Conservation (phyloP, 92 coral and sea anemone species). For the Chrysogorgia sp. region DNA sequence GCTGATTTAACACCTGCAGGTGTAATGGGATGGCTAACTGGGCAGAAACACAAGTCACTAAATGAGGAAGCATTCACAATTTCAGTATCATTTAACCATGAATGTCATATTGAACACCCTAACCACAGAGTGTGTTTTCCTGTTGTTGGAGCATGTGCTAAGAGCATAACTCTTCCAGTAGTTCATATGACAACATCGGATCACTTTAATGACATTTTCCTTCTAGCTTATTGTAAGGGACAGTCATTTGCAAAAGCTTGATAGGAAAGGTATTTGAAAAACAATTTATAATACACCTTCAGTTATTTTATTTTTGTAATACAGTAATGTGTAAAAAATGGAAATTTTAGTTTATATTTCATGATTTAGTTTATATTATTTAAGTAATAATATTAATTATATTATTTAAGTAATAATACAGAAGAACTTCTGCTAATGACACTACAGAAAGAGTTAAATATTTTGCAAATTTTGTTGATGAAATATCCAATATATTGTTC, state of each 20-base stretch:
- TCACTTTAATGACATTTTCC: conserved; percentile 31
- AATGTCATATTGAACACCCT: conserved; percentile 30
- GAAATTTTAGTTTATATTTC: too few relatives aligned
- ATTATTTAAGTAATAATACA: too few relatives aligned
- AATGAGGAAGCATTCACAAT: conserved; percentile 8
- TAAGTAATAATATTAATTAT: too few relatives aligned
- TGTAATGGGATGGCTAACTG: conserved; percentile 39
- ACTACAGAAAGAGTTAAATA: too few relatives aligned
- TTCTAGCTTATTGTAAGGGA: conserved; percentile 48
- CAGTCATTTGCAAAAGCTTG: conserved; percentile 50
- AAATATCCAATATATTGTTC: too few relatives aligned
- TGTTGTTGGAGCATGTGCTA: conserved; percentile 46
- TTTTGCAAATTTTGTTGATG: too few relatives aligned
- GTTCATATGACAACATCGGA: conserved; percentile 38
- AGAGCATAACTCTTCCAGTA: conserved; percentile 52
- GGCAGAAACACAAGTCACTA: conserved; percentile 27
- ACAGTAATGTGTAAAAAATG: too few relatives aligned
- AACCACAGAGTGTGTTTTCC: conserved; percentile 47
- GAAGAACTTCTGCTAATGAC: too few relatives aligned
- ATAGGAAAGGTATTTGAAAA: not conserved
- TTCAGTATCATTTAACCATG: conserved; percentile 10
- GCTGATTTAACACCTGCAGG: conserved; percentile 31
- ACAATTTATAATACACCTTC: too few relatives aligned
- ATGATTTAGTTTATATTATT: too few relatives aligned
- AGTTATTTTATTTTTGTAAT: too few relatives aligned